phyloP scores from a whole-genome alignment of 2,797 vertebrate genomes.

The Neosalanx taihuensis region DNA sequence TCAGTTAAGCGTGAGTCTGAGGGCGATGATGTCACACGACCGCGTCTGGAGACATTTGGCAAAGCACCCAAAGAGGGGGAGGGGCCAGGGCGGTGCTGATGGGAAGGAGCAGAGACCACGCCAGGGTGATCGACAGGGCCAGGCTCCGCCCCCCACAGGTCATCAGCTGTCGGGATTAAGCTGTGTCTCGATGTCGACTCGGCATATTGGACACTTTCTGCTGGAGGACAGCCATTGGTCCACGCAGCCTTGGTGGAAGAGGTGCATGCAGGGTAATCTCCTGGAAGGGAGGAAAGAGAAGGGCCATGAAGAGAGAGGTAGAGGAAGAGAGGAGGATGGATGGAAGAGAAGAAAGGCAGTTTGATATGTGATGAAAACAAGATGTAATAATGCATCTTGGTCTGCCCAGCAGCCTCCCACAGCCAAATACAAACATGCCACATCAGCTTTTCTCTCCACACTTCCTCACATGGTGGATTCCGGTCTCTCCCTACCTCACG shows the following conservation, averaged over 20 bases:
- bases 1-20: constrained; percentile 75
- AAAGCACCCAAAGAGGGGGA: constrained; percentile 66
- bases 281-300: constrained; percentile 57
- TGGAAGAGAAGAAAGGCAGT: background rate
- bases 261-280: constrained; percentile 97
- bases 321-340: constrained; percentile 32
- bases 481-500: constrained; percentile 78
- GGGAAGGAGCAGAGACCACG: constrained; percentile 59
- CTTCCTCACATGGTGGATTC: background rate
- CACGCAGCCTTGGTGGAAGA: constrained; percentile 72
- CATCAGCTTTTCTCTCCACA: background rate
- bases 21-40: constrained; percentile 63
- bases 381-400: no score
- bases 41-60: constrained; percentile 74
- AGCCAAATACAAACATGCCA: no score
- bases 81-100: constrained; percentile 28
- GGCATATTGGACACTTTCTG: constrained; percentile 99
- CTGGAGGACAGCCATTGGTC: constrained; percentile 84
- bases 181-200: constrained; percentile 99
- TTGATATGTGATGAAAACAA: background rate
- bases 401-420: no score
- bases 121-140: constrained; percentile 51
- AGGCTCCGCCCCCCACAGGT: constrained; percentile 21
- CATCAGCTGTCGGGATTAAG: constrained; percentile 96
- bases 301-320: constrained; percentile 25